Evolutionary conservation across 2,797 vertebrate species (phyloP).

Genomic region (Harpagifer antarcticus): DNA sequence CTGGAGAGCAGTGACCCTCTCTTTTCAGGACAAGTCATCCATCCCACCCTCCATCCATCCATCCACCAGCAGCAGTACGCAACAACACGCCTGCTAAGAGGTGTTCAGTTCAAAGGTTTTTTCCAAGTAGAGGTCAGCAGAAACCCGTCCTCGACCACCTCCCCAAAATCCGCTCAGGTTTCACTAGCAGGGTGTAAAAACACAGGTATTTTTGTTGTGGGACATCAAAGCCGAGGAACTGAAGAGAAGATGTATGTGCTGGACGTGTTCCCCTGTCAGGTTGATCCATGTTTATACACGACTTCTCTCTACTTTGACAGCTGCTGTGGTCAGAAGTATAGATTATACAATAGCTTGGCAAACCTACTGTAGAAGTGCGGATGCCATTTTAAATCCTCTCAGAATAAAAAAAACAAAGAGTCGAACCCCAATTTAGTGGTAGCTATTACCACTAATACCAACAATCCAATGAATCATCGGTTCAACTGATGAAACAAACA

Average conservation of each 20-base stretch:
- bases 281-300: constrained; percentile 51
- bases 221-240: constrained; percentile 62
- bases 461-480: not conserved
- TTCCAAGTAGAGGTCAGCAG: constrained; percentile 54
- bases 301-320: constrained; percentile 55
- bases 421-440: not conserved
- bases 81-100: constrained; percentile 17
- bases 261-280: constrained; percentile 50
- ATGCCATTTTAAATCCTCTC: not conserved
- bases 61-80: not conserved
- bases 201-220: constrained; percentile 52
- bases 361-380: not conserved
- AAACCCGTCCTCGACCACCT: constrained; percentile 36
- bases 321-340: constrained; percentile 47
- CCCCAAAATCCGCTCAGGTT: constrained; percentile 40
- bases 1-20: constrained; percentile 26
- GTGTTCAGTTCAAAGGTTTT: constrained; percentile 58
- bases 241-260: constrained; percentile 39
- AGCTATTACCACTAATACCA: not conserved
- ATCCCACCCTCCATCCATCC: constrained; percentile 23
- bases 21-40: constrained; percentile 56
- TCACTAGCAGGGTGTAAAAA: constrained; percentile 56
- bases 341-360: constrained; percentile 29
- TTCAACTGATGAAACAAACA: not conserved
- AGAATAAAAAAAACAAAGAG: constrained; percentile 3